phyloP scores from a whole-genome alignment of 2,888 invertebrate species.

The Gymnoscelis rufifasciata region DNA sequence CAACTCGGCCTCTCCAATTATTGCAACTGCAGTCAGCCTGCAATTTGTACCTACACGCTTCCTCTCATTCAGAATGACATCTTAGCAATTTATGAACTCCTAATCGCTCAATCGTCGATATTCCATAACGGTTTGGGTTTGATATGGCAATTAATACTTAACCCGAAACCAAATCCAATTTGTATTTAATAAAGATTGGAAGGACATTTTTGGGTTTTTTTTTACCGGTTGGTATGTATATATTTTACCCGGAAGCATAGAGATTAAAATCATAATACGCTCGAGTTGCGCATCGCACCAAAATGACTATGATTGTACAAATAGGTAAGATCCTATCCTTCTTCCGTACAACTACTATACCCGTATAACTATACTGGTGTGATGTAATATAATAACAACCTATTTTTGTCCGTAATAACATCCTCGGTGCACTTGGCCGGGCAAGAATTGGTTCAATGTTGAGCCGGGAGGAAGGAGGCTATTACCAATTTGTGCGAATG shows the following conservation, averaged over 20 bases:
- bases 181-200: too few species aligned
- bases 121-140: too few species aligned
- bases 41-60: constrained; percentile 58
- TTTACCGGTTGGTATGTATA: too few species aligned
- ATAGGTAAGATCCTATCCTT: not conserved
- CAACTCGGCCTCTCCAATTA: constrained; percentile 55
- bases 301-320: too few species aligned
- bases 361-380: too few species aligned
- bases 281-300: too few species aligned
- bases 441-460: constrained; percentile 74
- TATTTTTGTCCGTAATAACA: constrained; percentile 62
- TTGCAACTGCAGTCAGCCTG: constrained; percentile 53
- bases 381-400: constrained; percentile 39
- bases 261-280: too few species aligned
- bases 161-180: too few species aligned
- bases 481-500: constrained; percentile 72
- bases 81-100: constrained; percentile 30
- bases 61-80: constrained; percentile 47
- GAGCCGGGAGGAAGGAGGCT: constrained; percentile 58
- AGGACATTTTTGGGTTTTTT: too few species aligned
- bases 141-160: too few species aligned
- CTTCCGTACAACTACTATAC: constrained; percentile 6
- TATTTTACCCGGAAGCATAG: too few species aligned
- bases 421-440: constrained; percentile 74
- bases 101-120: constrained; percentile 23